Evolutionary conservation across 1,140 invertebrate species (phyloP), one percentile per base, ranked within the genome.

Genomic region (Harpegnathos saltator): DNA sequence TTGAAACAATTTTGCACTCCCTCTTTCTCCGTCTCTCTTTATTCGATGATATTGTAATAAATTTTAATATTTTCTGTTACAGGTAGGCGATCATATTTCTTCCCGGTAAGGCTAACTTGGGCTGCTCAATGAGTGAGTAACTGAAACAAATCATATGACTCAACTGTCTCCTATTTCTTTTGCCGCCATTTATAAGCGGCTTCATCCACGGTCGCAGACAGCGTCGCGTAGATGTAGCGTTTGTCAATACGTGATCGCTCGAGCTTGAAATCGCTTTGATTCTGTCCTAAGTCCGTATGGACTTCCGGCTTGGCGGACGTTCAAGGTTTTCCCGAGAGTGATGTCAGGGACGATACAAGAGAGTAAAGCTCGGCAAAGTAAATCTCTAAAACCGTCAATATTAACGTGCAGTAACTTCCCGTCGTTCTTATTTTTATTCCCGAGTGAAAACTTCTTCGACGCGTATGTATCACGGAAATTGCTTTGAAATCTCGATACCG

Each of bases 31-130:
- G n/a, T n/a, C n/a, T n/a, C n/a, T n/a, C n/a, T 33, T 7, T 33
- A 65, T 24, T 54, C 12, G 15, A 14, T 7, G 44, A 58, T n/a
- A 5, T 38, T 14, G 1, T 80, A 59, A 78, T 3, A 44, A 56
- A 71, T 80, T 65, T 80, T 29, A 44, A 33, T 69, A 1, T 3
- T 75, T 80, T 80, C 48, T 71, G 24, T 80, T 80, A 9, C 65
- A 80, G 75, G 75, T 80, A 48, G 58, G 63, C 26, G 26, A 54
- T 29, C 3, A 1, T 58, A 1, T 11, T 69, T 14, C 4, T 4
- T 19, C 15, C 44, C 24, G 14, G 9, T 24, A 17, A 0, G 33
- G 44, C 26, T 3, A 3, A 11, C 4, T 61, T 61, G n/a, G 22
- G 5, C 33, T 56, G 33, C 63, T 58, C 7, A 54, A 38, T n/a